phyloP scores from a whole-genome alignment of 2,888 invertebrate species.

The Dryobota labecula region DNA sequence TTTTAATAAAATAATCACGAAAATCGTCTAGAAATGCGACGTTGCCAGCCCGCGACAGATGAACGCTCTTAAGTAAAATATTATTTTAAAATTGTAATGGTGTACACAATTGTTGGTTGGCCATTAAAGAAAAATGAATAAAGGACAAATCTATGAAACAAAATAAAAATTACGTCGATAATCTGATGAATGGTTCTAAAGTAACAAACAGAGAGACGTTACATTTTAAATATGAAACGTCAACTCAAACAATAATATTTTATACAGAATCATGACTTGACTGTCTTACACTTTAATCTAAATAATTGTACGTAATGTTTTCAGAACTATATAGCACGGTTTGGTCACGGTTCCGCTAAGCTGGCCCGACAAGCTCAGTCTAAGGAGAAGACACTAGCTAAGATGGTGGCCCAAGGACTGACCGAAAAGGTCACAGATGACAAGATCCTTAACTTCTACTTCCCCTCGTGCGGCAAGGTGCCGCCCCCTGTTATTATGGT shows the following conservation, averaged over 20 bases:
- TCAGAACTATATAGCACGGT: constrained; percentile 99
- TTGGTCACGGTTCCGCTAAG: constrained; percentile 99
- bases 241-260: not conserved
- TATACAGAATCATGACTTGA: not conserved
- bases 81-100: no score
- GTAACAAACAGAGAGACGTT: constrained; percentile 1
- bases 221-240: constrained; percentile 28
- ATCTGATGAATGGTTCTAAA: not conserved
- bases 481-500: constrained; percentile 99
- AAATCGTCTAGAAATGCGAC: no score
- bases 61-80: no score
- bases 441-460: constrained; percentile 98
- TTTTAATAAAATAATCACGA: no score
- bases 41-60: no score
- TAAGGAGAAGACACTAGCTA: constrained; percentile 99
- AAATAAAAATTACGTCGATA: not conserved
- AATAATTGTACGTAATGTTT: constrained; percentile 32
- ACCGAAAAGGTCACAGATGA: constrained; percentile 98
- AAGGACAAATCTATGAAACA: not conserved
- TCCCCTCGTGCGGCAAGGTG: constrained; percentile 98
- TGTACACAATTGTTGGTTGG: no score
- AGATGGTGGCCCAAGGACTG: constrained; percentile 99
- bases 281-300: not conserved
- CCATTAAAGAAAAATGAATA: no score
- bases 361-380: constrained; percentile 99